A percentile compares a stretch with the other conserved stretches of the same genome.
Conservation (phyloP, 2,888 invertebrate species). For the Eurytoma californica region DNA sequence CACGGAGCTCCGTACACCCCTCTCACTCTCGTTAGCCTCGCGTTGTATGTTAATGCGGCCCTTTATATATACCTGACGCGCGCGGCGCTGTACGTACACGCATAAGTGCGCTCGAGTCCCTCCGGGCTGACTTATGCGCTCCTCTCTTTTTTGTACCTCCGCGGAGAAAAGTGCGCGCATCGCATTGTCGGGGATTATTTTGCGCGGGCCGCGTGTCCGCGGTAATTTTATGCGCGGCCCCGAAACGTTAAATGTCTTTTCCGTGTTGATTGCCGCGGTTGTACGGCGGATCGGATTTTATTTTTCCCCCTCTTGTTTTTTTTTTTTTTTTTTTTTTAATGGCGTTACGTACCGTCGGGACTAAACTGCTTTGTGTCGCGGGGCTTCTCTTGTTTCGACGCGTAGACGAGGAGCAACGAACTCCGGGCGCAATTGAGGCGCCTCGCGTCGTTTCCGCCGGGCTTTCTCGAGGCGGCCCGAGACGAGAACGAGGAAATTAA, state of each 20-base stretch:
- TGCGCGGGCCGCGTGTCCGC: conserved; percentile 27
- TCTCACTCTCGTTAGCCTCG: conserved; percentile 66
- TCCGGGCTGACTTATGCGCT: conserved; percentile 42
- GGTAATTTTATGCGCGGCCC: conserved; percentile 36
- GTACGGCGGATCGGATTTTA: background rate
- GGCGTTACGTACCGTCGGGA: too few species aligned
- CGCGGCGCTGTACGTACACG: conserved; percentile 54
- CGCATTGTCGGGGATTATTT: background rate
- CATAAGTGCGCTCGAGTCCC: conserved; percentile 60
- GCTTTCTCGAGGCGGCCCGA: background rate
- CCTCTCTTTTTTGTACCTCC: too few species aligned
- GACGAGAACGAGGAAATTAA: conserved; percentile 40
- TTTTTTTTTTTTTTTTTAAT: too few species aligned
- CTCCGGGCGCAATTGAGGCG: conserved; percentile 9
- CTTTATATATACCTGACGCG: background rate
- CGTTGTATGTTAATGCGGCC: conserved; percentile 66
- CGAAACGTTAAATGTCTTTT: conserved; percentile 38
- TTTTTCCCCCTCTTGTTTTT: too few species aligned
- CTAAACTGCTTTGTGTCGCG: too few species aligned
- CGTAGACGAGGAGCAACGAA: too few species aligned
- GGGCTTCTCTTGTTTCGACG: too few species aligned
- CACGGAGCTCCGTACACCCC: conserved; percentile 55
- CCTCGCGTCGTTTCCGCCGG: conserved; percentile 22
- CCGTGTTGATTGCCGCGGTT: conserved; percentile 30
- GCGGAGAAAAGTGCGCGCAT: conserved; percentile 13